Base-by-base conservation (phyloP, 2,797 vertebrate species). In the Neosalanx taihuensis region DNA sequence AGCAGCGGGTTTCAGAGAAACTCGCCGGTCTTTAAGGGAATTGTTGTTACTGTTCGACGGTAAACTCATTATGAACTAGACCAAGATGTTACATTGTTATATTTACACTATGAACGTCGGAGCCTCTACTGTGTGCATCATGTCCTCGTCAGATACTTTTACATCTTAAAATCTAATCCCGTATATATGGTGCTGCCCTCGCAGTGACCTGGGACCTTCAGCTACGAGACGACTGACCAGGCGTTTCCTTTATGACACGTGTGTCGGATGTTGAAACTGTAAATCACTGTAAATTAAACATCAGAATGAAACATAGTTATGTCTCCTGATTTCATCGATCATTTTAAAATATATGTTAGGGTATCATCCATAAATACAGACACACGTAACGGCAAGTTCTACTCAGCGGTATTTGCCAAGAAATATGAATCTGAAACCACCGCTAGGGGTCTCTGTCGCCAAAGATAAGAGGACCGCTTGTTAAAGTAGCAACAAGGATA, bases 381-480 rank as follows among this genome's bases (percentile, higher is more conserved):
- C 37, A 41, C 37, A 41, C 37, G 37, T 41, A 41, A 41, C 41
- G 7, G 12, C 41, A 46, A 13, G 10, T 46, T 46, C 41, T 46
- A 13, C 10, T 13, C 41, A 12, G 41, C 41, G 41, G 41, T 46
- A 41, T 31, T 23, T 75, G 53, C 23, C 20, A 37, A 13, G n/a
- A 7, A 53, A 0, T 26, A 9, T 4, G 70, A 51, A n/a, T 10
- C 5, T 4, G 49, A 59, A 77, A 79, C 29, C 2, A 69, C 78
- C 90, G 85, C 81, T 84, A 87, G 91, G 82, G 82, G 85, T 89
- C 75, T 63, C 88, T 88, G 79, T 81, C 81, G 80, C 60, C 57
- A 76, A 83, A 84, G 77, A 51, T 67, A 79, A 83, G 66, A 74
- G 61, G 1, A 13, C 4, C 17, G 37, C 53, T 58, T 20, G 20